Percentiles rank a stretch among this genome's conserved stretches.
Conservation (phyloP, 2,113 vertebrate genomes). For the Cricetomys ansorgei region DNA sequence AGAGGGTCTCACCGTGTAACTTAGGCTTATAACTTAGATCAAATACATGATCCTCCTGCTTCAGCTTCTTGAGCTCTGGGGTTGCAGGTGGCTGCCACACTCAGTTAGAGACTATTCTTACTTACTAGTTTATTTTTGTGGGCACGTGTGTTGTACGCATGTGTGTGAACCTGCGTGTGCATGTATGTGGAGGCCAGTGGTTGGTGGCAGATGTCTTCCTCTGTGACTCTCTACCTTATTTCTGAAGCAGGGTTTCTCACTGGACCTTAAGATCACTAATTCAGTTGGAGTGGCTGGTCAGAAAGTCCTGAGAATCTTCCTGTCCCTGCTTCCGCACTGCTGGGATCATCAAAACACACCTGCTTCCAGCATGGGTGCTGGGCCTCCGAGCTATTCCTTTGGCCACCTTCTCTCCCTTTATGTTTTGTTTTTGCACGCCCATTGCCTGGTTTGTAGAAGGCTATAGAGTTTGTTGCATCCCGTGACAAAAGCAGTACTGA, state of each 20-base stretch:
- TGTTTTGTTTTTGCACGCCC: conserved; percentile 8
- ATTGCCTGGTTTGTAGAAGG: conserved; percentile 7
- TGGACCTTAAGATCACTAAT: neutral
- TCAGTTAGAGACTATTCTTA: neutral
- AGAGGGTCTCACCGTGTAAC: neutral
- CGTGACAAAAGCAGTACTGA: conserved; percentile 41
- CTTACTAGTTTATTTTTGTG: neutral
- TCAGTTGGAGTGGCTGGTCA: neutral
- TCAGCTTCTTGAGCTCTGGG: neutral
- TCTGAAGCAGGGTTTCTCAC: neutral
- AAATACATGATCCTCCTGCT: neutral
- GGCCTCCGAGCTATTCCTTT: neutral
- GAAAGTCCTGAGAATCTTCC: neutral
- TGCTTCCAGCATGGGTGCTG: neutral
- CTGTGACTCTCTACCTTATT: neutral
- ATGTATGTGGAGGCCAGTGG: neutral
- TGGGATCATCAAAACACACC: neutral
- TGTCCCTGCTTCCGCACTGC: neutral
- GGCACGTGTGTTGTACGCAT: neutral
- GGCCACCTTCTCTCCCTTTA: neutral
- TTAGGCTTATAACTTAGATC: too few relatives aligned
- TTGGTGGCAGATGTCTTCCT: too few relatives aligned
- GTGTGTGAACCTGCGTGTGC: neutral
- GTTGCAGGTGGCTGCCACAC: neutral
- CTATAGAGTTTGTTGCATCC: conserved; percentile 1